phyloP scores from a whole-genome alignment of 2,797 vertebrate species.

The Psittacula echo region DNA sequence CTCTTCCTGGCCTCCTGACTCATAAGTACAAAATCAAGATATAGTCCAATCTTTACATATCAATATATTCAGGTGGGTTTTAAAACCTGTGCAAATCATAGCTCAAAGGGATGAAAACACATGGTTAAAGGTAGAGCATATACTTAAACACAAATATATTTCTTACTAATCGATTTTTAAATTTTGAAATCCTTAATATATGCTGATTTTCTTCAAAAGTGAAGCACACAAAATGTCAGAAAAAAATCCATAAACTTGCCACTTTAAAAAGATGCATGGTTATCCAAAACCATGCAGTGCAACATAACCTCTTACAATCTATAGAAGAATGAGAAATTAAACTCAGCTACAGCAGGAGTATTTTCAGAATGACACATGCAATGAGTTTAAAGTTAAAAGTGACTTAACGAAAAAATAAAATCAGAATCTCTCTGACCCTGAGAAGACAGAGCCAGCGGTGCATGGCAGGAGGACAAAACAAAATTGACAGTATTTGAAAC shows the following conservation, averaged over 20 bases:
- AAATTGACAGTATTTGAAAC: background rate
- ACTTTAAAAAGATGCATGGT: background rate
- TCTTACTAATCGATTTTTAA: background rate
- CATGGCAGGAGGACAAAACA: background rate
- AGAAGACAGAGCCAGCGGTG: rapidly evolving
- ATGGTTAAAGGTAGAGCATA: background rate
- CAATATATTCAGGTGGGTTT: background rate
- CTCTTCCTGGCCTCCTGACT: background rate
- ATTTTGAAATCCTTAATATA: background rate
- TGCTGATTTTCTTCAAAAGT: background rate
- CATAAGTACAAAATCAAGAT: rapidly evolving
- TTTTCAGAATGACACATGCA: background rate
- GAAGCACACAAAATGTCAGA: background rate
- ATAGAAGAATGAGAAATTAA: background rate
- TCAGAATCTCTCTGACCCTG: background rate
- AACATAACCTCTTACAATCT: background rate
- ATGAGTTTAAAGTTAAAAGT: background rate
- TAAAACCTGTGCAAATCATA: background rate
- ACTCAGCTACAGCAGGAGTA: background rate
- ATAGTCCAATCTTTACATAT: background rate
- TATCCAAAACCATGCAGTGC: background rate
- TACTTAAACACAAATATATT: background rate
- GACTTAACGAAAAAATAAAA: background rate
- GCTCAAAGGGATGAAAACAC: background rate
- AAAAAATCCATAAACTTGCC: background rate